phyloP scores from a whole-genome alignment of 2,113 vertebrate genomes.

The Callipepla californica region DNA sequence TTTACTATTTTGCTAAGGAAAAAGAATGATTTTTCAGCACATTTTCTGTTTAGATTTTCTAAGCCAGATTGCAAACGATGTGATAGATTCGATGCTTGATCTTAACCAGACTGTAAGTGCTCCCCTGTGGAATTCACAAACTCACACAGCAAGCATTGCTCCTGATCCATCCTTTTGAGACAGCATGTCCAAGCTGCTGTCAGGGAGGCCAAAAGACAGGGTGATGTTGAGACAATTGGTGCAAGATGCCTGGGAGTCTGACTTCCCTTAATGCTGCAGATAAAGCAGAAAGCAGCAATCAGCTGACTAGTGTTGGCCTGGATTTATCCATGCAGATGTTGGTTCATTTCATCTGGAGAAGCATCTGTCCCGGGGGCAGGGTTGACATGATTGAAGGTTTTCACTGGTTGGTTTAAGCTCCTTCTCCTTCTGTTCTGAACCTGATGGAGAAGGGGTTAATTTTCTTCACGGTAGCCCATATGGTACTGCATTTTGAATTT shows the following conservation, averaged over 20 bases:
- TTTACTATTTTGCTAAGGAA: background rate
- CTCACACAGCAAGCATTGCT: background rate
- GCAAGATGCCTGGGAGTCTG: background rate
- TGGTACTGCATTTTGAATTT: background rate
- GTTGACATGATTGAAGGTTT: background rate
- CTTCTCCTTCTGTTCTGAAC: background rate
- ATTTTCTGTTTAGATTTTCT: background rate
- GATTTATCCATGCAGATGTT: background rate
- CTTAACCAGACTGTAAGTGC: background rate
- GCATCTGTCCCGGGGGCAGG: background rate
- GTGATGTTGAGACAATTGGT: background rate
- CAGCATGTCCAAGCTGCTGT: background rate
- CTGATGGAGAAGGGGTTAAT: background rate
- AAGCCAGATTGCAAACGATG: background rate
- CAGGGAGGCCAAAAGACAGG: background rate
- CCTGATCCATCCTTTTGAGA: background rate
- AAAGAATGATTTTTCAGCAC: background rate
- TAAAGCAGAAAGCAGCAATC: background rate
- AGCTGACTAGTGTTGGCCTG: background rate
- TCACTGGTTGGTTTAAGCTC: background rate
- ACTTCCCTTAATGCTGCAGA: background rate
- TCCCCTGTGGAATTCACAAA: background rate
- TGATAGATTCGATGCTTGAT: background rate
- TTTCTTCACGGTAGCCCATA: background rate
- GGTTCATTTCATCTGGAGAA: background rate